Evolutionary conservation across 2,113 vertebrate species (phyloP).

Genomic region (Mesitornis unicolor): DNA sequence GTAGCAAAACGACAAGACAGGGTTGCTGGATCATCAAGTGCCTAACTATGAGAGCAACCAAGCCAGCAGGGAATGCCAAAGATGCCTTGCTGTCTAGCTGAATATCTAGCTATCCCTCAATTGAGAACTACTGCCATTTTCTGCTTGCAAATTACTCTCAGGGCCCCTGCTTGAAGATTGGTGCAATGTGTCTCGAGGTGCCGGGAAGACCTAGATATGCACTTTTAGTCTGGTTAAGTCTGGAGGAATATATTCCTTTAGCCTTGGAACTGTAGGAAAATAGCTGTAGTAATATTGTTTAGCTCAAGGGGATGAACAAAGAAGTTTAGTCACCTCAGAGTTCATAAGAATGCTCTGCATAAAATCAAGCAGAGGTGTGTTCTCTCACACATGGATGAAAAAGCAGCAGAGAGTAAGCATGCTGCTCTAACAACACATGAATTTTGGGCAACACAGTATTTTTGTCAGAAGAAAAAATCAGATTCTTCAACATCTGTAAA

Average conservation of each 20-base stretch:
- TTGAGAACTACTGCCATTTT: neutral
- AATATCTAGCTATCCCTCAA: neutral
- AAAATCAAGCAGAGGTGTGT: neutral
- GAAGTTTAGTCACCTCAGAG: rapidly evolving
- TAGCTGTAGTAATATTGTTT: neutral
- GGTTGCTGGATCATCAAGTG: neutral
- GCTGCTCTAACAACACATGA: neutral
- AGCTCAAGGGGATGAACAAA: neutral
- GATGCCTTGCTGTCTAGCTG: neutral
- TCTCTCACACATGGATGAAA: neutral
- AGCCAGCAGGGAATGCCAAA: neutral
- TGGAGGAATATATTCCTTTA: neutral
- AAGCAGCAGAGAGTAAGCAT: neutral
- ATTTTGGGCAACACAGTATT: neutral
- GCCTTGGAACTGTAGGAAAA: neutral
- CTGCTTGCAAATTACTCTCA: neutral
- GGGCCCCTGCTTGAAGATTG: neutral
- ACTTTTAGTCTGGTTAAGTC: neutral
- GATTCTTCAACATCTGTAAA: neutral
- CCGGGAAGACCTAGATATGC: neutral
- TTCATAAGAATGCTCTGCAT: neutral
- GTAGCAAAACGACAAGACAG: neutral
- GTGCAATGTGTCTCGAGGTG: neutral
- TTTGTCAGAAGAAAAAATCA: neutral
- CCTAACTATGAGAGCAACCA: neutral